Percentiles rank a stretch among this genome's conserved stretches.
These are phyloP conservation scores for Rhabdomys pumilio DNA, from an alignment of 2,797 vertebrate genomes.

Conservation along the genomic window DNA sequence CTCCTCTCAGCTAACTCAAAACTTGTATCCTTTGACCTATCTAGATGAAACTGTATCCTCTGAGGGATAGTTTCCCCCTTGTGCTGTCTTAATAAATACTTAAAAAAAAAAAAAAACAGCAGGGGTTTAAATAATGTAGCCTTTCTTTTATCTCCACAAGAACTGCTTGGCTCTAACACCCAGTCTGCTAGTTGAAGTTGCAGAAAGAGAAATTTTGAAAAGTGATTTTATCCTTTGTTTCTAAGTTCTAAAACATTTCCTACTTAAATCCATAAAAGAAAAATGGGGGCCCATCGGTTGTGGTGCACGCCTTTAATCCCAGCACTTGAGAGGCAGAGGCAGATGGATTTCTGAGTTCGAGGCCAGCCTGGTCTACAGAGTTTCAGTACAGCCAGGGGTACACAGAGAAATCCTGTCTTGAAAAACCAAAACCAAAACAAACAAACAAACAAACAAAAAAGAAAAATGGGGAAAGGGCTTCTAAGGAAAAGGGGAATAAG, in stretches of 20 bases:
- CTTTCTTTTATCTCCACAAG: neutral
- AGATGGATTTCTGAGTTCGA: too few species aligned
- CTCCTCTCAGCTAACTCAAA: neutral
- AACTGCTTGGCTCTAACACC: neutral
- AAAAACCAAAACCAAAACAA: too few species aligned
- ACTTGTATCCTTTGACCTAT: neutral
- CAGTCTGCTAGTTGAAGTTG: too few species aligned
- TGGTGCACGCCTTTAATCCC: too few species aligned
- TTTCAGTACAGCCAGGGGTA: too few species aligned
- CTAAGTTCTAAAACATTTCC: neutral
- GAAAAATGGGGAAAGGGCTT: neutral
- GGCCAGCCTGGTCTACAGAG: too few species aligned
- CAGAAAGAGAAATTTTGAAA: too few species aligned
- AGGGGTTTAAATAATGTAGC: neutral
- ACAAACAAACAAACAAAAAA: neutral
- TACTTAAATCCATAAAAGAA: neutral
- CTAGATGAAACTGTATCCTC: neutral
- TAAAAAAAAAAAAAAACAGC: neutral
- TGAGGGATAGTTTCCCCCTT: neutral
- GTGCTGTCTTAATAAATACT: neutral
- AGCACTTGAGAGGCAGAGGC: too few species aligned
- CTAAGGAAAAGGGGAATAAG: neutral
- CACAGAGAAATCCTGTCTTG: too few species aligned
- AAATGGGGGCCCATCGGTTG: neutral
- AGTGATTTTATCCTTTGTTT: neutral